Conservation (phyloP, 2,797 vertebrate genomes). For the Rallus crepitans region DNA sequence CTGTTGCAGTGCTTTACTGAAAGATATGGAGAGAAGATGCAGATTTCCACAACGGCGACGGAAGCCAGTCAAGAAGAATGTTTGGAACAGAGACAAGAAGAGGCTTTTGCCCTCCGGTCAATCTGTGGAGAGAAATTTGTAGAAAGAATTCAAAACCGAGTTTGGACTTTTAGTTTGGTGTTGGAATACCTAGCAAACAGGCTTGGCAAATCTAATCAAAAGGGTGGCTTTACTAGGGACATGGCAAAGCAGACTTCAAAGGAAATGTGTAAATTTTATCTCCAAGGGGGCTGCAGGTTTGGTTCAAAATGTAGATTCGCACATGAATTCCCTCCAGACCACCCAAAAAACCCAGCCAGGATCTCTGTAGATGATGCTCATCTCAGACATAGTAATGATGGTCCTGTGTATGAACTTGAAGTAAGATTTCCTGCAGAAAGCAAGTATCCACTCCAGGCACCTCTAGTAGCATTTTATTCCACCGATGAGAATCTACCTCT, state of each 20-base stretch:
- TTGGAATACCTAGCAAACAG: slow-evolving; percentile 80
- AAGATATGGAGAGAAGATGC: slow-evolving; percentile 82
- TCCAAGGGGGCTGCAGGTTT: slow-evolving; percentile 90
- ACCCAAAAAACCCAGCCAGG: slow-evolving; percentile 58
- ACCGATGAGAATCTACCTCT: slow-evolving; percentile 86
- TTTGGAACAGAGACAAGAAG: slow-evolving; percentile 89
- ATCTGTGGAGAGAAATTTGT: slow-evolving; percentile 94
- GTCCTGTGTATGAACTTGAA: slow-evolving; percentile 90
- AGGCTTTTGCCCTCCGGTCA: slow-evolving; percentile 89
- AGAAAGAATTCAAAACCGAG: slow-evolving; percentile 89
- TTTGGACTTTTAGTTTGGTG: slow-evolving; percentile 91
- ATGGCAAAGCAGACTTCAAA: slow-evolving; percentile 30
- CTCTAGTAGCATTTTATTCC: slow-evolving; percentile 93
- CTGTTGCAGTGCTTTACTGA: slow-evolving; percentile 90
- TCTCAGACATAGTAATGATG: slow-evolving; percentile 80
- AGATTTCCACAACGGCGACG: slow-evolving; percentile 71
- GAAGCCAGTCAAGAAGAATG: slow-evolving; percentile 84
- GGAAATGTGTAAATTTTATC: slow-evolving; percentile 89
- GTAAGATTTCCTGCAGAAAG: slow-evolving; percentile 91
- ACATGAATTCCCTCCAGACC: slow-evolving; percentile 83
- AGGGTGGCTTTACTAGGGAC: slow-evolving; percentile 23
- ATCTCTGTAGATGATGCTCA: slow-evolving; percentile 79
- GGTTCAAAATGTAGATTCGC: slow-evolving; percentile 91
- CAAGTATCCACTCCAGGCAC: slow-evolving; percentile 93
- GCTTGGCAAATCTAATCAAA: slow-evolving; percentile 65